Percentiles rank a stretch among this genome's conserved stretches.
Evolutionary conservation across 2,888 invertebrate genomes (phyloP).

Genomic region (Caenorhabditis virilis): DNA sequence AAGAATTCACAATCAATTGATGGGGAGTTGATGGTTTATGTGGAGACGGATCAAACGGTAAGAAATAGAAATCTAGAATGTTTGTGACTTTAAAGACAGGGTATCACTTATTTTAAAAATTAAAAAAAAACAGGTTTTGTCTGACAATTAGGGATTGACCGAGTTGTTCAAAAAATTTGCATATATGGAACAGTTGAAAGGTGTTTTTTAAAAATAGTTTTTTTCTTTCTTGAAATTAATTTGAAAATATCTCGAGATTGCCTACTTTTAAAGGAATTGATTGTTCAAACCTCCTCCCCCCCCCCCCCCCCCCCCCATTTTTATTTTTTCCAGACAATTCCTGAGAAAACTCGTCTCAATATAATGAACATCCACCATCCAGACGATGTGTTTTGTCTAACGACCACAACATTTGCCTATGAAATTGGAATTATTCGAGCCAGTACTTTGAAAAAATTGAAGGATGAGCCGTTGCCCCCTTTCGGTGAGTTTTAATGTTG

Average conservation of each 20-base stretch:
- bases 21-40: constrained; percentile 46
- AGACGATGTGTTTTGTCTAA: constrained; percentile 27
- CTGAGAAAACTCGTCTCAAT: constrained; percentile 11
- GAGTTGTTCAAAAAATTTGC: too few species aligned
- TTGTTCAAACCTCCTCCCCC: too few species aligned
- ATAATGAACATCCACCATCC: constrained; percentile 19
- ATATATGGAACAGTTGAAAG: too few species aligned
- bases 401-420: constrained; percentile 25
- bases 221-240: too few species aligned
- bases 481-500: constrained; percentile 53
- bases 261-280: too few species aligned
- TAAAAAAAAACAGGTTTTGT: neutral
- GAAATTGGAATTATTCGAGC: constrained; percentile 49
- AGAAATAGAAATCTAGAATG: neutral
- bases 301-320: too few species aligned
- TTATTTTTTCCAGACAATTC: neutral
- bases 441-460: constrained; percentile 38
- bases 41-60: constrained; percentile 48
- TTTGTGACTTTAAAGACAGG: neutral
- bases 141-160: too few species aligned
- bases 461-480: constrained; percentile 42
- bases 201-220: too few species aligned
- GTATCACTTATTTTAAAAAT: neutral
- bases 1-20: constrained; percentile 49
- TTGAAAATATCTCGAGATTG: too few species aligned